Base-by-base conservation (phyloP, 2,888 invertebrate genomes). In the Mesoligia furuncula region DNA sequence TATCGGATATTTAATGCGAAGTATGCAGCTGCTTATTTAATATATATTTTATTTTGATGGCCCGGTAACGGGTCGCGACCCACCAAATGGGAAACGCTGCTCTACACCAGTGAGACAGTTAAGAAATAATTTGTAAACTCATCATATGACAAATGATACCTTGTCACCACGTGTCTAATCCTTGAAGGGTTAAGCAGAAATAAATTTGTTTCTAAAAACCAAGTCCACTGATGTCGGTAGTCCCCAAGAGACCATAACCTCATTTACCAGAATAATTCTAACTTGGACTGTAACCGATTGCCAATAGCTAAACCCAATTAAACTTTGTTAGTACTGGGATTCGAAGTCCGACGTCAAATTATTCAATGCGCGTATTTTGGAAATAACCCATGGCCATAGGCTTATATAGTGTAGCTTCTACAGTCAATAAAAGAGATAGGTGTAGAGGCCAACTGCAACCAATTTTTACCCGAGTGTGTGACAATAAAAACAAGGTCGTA, bases 231-330 rank as follows among this genome's bases (percentile, higher is more conserved):
- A 84, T 71, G 84, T 67, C 70, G 70, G 70, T 62, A 39, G 51
- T 15, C n/a, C 79, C 71, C 79, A 67, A 13, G 80, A 79, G 84
- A 84, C 17, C 31, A 48, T 79, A 71, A 84, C 48, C 84, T 67
- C 70, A 36, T 81, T 84, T 79, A 79, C 42, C 67, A 70, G 48
- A 48, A 71, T 84, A 79, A 84, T 79, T 67, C 67, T 67, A 84
- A 81, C 61, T 67, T 6, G 57, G 57, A 79, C 71, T 84, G 84
- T 79, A 62, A 81, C 80, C 67, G 71, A 84, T 84, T 81, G 80
- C 71, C 84, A 84, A 84, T 84, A 84, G 57, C 80, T 36, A 80
- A 84, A 79, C 67, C 67, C 80, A 84, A 81, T 81, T 81, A 81
- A 81, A 81, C 84, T 81, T 81, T 71, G 80, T 57, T 54, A 51